Evolutionary conservation across 2,113 vertebrate species (phyloP).

Genomic region (Onychostoma macrolepis): DNA sequence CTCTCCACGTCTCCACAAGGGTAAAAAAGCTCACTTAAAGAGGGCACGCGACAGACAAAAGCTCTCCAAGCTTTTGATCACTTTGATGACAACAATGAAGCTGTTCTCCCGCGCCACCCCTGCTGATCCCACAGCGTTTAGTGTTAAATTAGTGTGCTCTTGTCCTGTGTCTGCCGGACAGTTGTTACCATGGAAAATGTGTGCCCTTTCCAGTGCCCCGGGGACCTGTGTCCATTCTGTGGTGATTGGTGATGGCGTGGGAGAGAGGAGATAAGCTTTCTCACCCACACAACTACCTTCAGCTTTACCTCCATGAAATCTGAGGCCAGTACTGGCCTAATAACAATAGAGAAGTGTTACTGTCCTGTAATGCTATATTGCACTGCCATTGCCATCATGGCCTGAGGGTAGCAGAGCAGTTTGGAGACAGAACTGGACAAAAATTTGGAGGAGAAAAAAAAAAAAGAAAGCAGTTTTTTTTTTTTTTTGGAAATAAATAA

Average conservation of each 20-base stretch:
- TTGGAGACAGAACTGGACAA: not conserved
- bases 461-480: too few species aligned
- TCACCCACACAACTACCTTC: not conserved
- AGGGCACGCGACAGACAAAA: not conserved
- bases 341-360: not conserved
- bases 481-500: too few species aligned
- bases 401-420: not conserved
- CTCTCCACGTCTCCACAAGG: not conserved
- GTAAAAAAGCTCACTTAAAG: not conserved
- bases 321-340: not conserved
- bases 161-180: not conserved
- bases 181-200: slow-evolving; percentile 26
- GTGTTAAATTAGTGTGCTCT: not conserved
- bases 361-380: not conserved
- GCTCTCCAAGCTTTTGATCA: not conserved
- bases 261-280: slow-evolving; percentile 20
- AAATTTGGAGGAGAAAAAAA: too few species aligned
- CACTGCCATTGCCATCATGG: not conserved
- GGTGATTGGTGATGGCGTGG: slow-evolving; percentile 5
- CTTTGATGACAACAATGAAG: slow-evolving; percentile 22
- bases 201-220: not conserved
- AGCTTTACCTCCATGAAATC: slow-evolving; percentile 8
- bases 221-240: slow-evolving; percentile 8
- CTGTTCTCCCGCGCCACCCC: not conserved
- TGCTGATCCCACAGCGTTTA: not conserved